Base-by-base conservation (phyloP, 1,140 invertebrate genomes). In the silkworm (Bombyx mori) region DNA sequence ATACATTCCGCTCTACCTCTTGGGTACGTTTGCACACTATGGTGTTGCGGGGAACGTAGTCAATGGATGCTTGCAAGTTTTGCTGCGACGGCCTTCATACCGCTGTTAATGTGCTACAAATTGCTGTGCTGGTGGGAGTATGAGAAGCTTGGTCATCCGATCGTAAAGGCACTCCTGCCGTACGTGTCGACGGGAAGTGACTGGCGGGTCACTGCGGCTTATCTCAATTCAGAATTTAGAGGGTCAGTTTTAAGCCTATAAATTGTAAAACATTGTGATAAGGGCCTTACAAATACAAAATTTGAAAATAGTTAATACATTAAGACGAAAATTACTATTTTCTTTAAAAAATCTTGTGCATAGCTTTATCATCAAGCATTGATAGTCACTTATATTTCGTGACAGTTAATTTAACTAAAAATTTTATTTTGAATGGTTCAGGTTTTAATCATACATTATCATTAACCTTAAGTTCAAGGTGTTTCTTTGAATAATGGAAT, bases 161-260 rank as follows among this genome's bases (percentile, higher is more conserved):
- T 96, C 18, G 91, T 90, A 7, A 87, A 89, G 70, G 89, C 91
- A 51, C 83, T 98, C 2, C 60, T 84, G 22, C 85, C 90, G 61
- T 95, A 94, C 73, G 89, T 90, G 26, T 90, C 91, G 58, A 81
- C 86, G 35, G 90, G 90, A 44, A 86, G 83, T 9, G 88, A 88
- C 52, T 96, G 94, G 92, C 84, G 89, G 52, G 73, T 89, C 43
- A 90, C 96, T 2, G 93, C 94, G 50, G 88, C 89, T 35, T 90
- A 92, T 63, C 93, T 98, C 52, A 94, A 96, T 79, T 89, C 84
- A 52, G 95, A 97, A 82, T 96, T 92, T 78, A 88, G 93, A 82
- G 91, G 92, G 91, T 93, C 85, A 73, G 60, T 68, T 52, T 42
- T n/a, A 43, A 3, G 8, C 50, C 10, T 51, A 35, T 51, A 3